Evolutionary conservation across 2,797 vertebrate genomes (phyloP), one percentile per base, ranked within the genome.

Genomic region (Sphenodon punctatus): DNA sequence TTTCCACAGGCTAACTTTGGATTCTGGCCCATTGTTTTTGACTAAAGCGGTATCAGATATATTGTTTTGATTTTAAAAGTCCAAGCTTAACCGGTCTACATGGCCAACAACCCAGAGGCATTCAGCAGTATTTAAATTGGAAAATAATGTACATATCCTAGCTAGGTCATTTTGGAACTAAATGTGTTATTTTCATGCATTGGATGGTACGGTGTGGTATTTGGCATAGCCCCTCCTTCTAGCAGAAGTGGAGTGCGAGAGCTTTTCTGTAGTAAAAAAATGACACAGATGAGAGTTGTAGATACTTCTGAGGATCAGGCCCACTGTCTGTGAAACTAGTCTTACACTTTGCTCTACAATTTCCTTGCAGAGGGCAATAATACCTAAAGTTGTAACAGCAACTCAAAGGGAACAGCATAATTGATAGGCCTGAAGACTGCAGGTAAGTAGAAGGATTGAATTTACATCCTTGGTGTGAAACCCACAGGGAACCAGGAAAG

Each of bases 391-490:
- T 86, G 85, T 56, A 81, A 48, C 39, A 77, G 75, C 77, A 84
- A 16, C 87, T 87, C 41, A 0, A 49, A 92, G 72, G 63, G 34
- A 92, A 73, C 87, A 88, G 88, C 87, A 88, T 95, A 95, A 95
- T 94, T 95, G 94, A 86, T 92, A 94, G 93, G 89, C 74, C 88
- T 90, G 89, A 66, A 46, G 86, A 89, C 85, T 5, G 20, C 92
- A 90, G 67, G 87, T 88, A 89, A 93, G 90, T 78, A 66, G 71
- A 66, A 93, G 93, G 88, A 92, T 89, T 84, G 76, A 1, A 17
- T 80, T 80, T 84, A 77, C 92, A 93, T 94, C 90, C 88, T 91
- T 60, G 74, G 75, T 14, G 11, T 2, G 80, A 94, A 94, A 85
- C 91, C 93, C 91, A 46, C 5, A 39, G 88, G 91, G 86, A 91